phyloP scores from a whole-genome alignment of 2,797 vertebrate species.

The Coracias cyanogaster region DNA sequence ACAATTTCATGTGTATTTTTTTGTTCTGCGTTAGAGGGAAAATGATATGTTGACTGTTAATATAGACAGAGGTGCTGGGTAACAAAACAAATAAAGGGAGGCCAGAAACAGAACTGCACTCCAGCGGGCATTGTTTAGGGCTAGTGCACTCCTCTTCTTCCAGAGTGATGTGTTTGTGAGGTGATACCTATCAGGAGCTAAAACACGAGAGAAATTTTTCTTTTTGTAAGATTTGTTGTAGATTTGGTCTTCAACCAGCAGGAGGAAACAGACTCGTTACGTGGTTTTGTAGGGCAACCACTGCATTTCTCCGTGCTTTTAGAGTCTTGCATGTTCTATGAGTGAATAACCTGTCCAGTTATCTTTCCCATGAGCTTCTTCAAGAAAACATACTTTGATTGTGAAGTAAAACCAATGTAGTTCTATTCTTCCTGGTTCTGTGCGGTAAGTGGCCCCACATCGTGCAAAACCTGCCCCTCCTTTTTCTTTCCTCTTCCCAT shows the following conservation, averaged over 20 bases:
- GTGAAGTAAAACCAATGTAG: rapidly evolving
- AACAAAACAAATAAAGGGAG: background rate
- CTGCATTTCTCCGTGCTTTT: background rate
- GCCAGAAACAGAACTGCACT: background rate
- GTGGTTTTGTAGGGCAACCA: background rate
- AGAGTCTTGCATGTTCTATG: background rate
- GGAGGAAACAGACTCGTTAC: background rate
- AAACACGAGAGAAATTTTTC: background rate
- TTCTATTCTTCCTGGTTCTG: background rate
- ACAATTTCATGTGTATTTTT: background rate
- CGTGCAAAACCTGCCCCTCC: background rate
- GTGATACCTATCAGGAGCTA: background rate
- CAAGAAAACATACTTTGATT: background rate
- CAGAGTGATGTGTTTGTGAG: background rate
- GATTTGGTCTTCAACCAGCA: rapidly evolving
- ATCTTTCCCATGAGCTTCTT: rapidly evolving
- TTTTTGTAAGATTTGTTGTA: background rate
- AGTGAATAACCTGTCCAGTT: background rate
- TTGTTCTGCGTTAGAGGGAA: background rate
- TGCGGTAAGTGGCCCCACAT: background rate
- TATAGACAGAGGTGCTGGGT: background rate
- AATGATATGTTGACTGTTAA: background rate
- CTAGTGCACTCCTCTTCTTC: background rate
- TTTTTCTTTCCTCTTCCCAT: background rate
- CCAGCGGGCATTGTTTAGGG: background rate